Base-by-base conservation (phyloP, 2,888 invertebrate genomes). In the Galerucella calmariensis region DNA sequence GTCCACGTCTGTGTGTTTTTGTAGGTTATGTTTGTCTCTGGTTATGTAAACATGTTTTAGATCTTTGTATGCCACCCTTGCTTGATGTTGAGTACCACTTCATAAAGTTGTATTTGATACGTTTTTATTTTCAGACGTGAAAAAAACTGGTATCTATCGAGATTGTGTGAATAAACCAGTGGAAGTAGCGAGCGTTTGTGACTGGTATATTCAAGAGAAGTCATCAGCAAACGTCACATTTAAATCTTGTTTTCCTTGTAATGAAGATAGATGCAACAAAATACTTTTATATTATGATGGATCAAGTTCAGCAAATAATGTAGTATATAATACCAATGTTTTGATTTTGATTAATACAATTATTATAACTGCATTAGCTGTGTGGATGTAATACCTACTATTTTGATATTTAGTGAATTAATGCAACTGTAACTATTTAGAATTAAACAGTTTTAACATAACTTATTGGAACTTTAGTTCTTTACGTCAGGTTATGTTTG, bases 181-280 rank as follows among this genome's bases (percentile, higher is more conserved):
- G n/a, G 76, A 72, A 46, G 74, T 78, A 9, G 35, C 0, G 20
- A 70, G 77, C 63, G 63, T 67, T 24, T 78, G 75, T 58, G 78
- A 77, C 14, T 77, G 70, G 63, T 74, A 75, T 35, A 69, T 2
- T 24, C 68, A 75, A 71, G 61, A 73, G 63, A 53, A n/a, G 10
- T 24, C 56, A 11, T 53, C 58, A 48, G 16, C 24, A 27, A 78
- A 73, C 67, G 11, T 24, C 0, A 70, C 73, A 9, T 61, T 75
- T n/a, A 24, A 56, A 61, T 70, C 71, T 14, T 78, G 76, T 24
- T 27, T n/a, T 27, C 0, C 75, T 14, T 78, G 78, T 41, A 77
- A 68, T 67, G 46, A 67, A 27, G 68, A 69, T 12, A 76, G 74
- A 53, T 78, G 78, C 59, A 78, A 78, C n/a, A 68, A 51, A 1